Evolutionary conservation across 1,140 invertebrate genomes (phyloP), one percentile per base, ranked within the genome.

Genomic region (Drosophila takahashii): DNA sequence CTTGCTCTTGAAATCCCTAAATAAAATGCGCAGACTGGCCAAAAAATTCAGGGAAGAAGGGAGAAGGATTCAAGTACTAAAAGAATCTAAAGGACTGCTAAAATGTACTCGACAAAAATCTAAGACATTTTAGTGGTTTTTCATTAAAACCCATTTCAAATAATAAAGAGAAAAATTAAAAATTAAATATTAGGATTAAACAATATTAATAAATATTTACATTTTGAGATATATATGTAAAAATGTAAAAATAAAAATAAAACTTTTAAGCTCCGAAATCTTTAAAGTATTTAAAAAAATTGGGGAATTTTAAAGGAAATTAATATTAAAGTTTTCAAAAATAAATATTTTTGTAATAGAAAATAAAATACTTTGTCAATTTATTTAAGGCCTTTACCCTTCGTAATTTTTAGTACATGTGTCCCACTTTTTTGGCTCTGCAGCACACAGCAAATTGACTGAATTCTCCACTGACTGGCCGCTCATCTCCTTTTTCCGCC

Each of bases 401-500:
- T 3, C 7, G 32, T 16, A 8, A n/a, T 11, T 11, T 32, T 41
- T 13, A 29, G 9, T 11, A 7, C 0, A 6, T 1, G 10, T 39
- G 4, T 7, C 9, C 26, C 2, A 0, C 4, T 39, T n/a, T n/a
- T n/a, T 50, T 64, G 10, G 10, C 29, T 27, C n/a, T 67, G 64
- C 39, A 60, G 29, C 27, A 22, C 45, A 42, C 53, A 53, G 73
- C 79, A 79, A 87, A 89, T 87, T 80, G 67, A 89, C 57, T 77
- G 27, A 84, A 89, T 72, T 89, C 84, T 72, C 84, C 61, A 48
- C 69, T 65, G 84, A 62, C 77, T 39, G 47, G 18, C 4, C 52
- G 29, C 53, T 41, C 47, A 58, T 36, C 41, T 26, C 15, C 32
- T 32, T 48, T 44, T 22, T 50, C 29, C 48, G 39, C 57, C 51